Percentiles rank a stretch among this genome's conserved stretches.
Conservation (phyloP, 2,797 vertebrate species). For the Cynopterus sphinx region DNA sequence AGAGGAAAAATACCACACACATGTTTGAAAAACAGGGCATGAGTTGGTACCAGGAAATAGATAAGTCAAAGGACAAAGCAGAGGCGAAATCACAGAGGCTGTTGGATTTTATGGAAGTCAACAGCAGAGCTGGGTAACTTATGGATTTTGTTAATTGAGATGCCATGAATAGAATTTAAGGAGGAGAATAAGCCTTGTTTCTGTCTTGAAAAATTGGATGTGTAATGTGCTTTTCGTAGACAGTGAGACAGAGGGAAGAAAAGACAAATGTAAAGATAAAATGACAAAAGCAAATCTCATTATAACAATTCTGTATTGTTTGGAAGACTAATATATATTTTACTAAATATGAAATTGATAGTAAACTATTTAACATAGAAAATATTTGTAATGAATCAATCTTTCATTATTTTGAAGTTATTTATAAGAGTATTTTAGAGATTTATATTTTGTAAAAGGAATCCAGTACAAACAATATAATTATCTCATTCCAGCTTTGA, state of each 20-base stretch:
- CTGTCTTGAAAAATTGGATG: background rate
- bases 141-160: background rate
- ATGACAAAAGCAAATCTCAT: background rate
- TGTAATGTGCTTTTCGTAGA: background rate
- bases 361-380: background rate
- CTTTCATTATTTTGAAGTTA: background rate
- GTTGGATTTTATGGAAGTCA: background rate
- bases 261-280: background rate
- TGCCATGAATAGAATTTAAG: background rate
- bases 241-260: background rate
- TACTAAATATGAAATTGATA: background rate
- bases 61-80: background rate
- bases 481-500: background rate
- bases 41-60: background rate
- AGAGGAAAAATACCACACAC: background rate
- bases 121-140: background rate
- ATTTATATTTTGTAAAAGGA: background rate
- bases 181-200: background rate
- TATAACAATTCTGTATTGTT: background rate
- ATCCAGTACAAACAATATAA: background rate
- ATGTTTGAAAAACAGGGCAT: background rate
- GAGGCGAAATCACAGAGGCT: background rate
- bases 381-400: background rate
- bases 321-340: background rate
- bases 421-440: background rate